Evolutionary conservation across 2,113 vertebrate species (phyloP).

Genomic region (Elanus axillaris): DNA sequence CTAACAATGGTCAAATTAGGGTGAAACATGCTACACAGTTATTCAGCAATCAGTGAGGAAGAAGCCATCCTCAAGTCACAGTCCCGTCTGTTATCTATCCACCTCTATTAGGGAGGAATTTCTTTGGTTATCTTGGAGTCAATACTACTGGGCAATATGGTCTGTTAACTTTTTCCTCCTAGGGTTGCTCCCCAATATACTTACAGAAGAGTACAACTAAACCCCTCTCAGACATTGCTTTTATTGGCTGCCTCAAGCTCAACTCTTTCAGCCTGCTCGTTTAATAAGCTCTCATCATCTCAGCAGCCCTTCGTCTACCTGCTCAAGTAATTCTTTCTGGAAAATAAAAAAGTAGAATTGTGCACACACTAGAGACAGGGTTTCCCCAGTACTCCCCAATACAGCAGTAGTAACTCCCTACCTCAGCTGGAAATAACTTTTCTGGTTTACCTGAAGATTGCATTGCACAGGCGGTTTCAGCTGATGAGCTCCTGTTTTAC

Average conservation of each 20-base stretch:
- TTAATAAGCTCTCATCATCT: no score
- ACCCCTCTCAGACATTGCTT: not conserved
- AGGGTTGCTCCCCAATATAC: not conserved
- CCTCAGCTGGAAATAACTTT: not conserved
- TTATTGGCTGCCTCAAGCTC: not conserved
- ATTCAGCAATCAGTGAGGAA: not conserved
- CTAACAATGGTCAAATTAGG: not conserved
- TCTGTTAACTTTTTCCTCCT: not conserved
- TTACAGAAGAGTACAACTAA: not conserved
- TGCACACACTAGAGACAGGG: accelerated
- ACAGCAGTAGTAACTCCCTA: not conserved
- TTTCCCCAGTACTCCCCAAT: not conserved
- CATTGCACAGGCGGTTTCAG: not conserved
- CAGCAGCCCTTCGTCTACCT: not conserved
- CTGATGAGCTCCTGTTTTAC: not conserved
- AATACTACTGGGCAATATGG: accelerated
- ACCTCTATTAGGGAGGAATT: not conserved
- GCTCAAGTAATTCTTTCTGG: not conserved
- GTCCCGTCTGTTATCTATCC: not conserved
- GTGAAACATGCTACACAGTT: not conserved
- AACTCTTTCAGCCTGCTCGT: not conserved
- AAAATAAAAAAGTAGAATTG: not conserved
- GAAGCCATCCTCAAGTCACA: accelerated
- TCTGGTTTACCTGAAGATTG: not conserved
- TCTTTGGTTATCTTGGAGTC: not conserved